phyloP scores from a whole-genome alignment of 2,113 vertebrate species.

The Ophthalmolycus amberensis region DNA sequence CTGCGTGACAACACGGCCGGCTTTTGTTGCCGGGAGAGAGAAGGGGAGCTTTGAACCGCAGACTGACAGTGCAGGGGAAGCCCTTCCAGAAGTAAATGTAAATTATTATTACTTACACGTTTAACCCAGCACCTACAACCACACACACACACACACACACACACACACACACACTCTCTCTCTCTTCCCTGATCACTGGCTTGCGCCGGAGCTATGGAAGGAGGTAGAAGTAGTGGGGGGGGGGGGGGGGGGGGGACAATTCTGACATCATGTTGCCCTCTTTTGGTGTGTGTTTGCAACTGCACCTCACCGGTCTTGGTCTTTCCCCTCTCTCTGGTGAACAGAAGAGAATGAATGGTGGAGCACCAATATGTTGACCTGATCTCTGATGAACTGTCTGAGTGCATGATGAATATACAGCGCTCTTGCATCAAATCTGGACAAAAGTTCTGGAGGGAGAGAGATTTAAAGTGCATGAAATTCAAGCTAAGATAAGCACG shows the following conservation, averaged over 20 bases:
- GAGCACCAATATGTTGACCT: fast-evolving
- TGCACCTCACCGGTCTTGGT: conserved; percentile 60
- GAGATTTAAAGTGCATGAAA: neutral
- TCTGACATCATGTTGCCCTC: conserved; percentile 87
- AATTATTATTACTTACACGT: conserved; percentile 84
- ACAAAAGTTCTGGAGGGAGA: neutral
- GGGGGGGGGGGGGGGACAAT: conserved; percentile 60
- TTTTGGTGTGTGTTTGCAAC: conserved; percentile 82
- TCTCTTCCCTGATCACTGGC: conserved; percentile 12
- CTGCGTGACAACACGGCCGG: conserved; percentile 69
- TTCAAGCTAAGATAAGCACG: neutral
- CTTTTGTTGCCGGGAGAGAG: conserved; percentile 76
- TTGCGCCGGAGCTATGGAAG: conserved; percentile 17
- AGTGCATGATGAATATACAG: neutral
- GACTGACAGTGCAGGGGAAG: conserved; percentile 72
- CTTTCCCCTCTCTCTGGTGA: neutral
- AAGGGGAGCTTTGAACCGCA: conserved; percentile 71
- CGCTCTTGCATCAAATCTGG: neutral
- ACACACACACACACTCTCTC: neutral
- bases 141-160: neutral
- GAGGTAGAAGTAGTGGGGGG: conserved; percentile 4
- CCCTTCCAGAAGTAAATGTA: conserved; percentile 78
- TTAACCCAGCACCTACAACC: conserved; percentile 76
- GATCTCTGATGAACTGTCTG: neutral
- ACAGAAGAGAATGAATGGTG: neutral